Evolutionary conservation across 2,113 vertebrate species (phyloP), one percentile per base, ranked within the genome.

Genomic region (Polypterus senegalus): DNA sequence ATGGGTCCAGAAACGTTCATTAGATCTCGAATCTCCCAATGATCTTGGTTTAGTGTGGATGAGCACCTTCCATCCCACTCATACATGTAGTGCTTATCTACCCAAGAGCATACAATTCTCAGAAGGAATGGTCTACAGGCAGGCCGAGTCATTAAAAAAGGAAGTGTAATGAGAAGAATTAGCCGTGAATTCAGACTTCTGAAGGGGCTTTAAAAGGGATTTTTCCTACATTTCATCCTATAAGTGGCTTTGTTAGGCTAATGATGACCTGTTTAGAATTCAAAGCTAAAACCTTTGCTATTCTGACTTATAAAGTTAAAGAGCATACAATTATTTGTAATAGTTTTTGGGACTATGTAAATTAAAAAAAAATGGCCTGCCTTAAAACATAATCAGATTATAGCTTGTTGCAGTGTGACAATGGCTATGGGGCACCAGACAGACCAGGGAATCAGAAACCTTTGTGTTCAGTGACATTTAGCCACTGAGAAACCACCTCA

Each of bases 331-430:
- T 82, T 72, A 67, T 65, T 69, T 71, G 62, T 49, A 67, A 77
- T 70, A 74, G 81, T 81, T 80, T 74, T 72, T 68, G 75, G 64
- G 70, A 71, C 71, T 81, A 77, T 75, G 62, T 65, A 6, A 27
- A 77, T 78, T 77, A 61, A 71, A 73, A 77, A 68, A 72, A 77
- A 81, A 69, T 27, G n/a, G 73, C 82, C 64, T 76, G 67, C 71
- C 75, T 77, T 78, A 78, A 81, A 83, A 79, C 67, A 71, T 79
- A 69, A 79, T 79, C 69, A 61, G 68, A 74, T 81, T 79, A 72
- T 76, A 73, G 76, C 74, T 65, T 76, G 76, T 79, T 81, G 81
- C 77, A 81, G 61, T 45, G 1, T 64, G 75, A 78, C 76, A 80
- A 77, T 76, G 67, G 79, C 75, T 70, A 70, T 68, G 48, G 72